Evolutionary conservation across 2,797 vertebrate genomes (phyloP).

Genomic region (Synanceia verrucosa): DNA sequence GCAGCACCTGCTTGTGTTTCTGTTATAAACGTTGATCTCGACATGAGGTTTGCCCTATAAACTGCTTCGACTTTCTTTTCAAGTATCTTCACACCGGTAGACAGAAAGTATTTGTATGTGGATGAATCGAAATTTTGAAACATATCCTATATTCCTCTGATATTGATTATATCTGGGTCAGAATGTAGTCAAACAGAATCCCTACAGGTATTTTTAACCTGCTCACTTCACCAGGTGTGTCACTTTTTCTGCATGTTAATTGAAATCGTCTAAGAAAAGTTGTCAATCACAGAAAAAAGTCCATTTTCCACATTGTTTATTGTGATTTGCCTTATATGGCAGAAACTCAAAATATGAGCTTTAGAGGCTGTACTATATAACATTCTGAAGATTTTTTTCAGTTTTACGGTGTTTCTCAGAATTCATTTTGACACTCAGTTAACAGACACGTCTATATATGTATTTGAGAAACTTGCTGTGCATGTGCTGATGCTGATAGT

Average conservation of each 20-base stretch:
- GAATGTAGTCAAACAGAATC: background rate
- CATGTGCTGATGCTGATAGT: background rate
- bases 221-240: conserved; percentile 8
- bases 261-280: conserved; percentile 11
- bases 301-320: background rate
- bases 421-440: conserved; percentile 15
- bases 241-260: conserved; percentile 18
- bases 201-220: conserved; percentile 33
- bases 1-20: background rate
- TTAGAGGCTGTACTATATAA: background rate
- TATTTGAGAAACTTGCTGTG: background rate
- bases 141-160: background rate
- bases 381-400: conserved; percentile 11
- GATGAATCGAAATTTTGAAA: background rate
- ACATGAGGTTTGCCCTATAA: background rate
- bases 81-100: background rate
- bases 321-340: conserved; percentile 20
- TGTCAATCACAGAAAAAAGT: conserved; percentile 41
- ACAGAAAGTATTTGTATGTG: background rate
- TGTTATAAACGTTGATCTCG: background rate
- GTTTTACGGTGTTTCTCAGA: conserved; percentile 6
- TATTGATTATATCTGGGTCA: conserved; percentile 33
- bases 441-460: conserved; percentile 3
- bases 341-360: conserved; percentile 1
- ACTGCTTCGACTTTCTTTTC: background rate